Base-by-base conservation (phyloP, 2,797 vertebrate genomes). In the Merluccius polli region DNA sequence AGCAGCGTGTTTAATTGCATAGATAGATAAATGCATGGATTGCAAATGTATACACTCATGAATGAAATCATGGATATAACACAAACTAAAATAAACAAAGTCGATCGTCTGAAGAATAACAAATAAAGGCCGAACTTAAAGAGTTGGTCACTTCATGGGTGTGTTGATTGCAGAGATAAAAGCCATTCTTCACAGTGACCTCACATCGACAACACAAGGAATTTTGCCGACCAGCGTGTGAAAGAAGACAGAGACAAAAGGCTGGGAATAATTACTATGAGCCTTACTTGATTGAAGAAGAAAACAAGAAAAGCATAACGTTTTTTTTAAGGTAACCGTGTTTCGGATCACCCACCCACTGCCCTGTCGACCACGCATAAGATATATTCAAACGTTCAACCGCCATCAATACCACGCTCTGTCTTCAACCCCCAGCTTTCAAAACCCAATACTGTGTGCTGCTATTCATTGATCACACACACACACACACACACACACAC, bases 161-260 rank as follows among this genome's bases (percentile, higher is more conserved):
- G 59, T 73, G 83, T 78, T 71, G 10, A 78, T 75, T 13, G 33
- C 18, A 9, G 2, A 63, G 38, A 79, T 73, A 68, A 71, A 78
- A 79, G 65, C 70, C 48, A 16, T 52, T 81, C 63, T 78, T 77
- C 71, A 29, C 67, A 24, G 21, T 75, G 79, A 78, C 74, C 75
- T 82, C 35, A 35, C 33, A 30, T 35, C 38, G 78, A 85, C 76
- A 72, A 74, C 21, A 52, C 75, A 68, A 81, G 75, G 76, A 87
- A 84, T 84, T 77, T 44, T 71, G 18, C n/a, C 59, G 33, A 3
- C 52, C 33, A 75, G 81, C 41, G 12, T 70, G 78, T 84, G 81
- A 80, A 85, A 81, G 70, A 24, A 4, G 65, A 77, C 69, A 2
- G n/a, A 85, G 68, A 78, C 70, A 87, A 84, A 84, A 68, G 75